Conservation (phyloP, 2,113 vertebrate species). For the Coptodon rendalli region DNA sequence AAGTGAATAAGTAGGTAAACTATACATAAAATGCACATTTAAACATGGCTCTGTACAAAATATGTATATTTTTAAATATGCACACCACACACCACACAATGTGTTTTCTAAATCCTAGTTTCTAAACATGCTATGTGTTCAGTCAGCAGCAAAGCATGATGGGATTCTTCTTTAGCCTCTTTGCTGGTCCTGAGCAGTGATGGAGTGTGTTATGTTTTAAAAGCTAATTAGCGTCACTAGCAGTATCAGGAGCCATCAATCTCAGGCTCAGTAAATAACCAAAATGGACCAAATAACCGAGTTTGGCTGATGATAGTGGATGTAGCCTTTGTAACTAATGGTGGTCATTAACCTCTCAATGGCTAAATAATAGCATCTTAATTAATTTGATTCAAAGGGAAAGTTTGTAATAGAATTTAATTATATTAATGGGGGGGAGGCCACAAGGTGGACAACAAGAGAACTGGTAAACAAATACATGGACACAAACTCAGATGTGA, state of each 20-base stretch:
- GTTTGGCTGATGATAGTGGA: constrained; percentile 94
- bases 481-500: constrained; percentile 26
- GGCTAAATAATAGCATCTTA: constrained; percentile 84
- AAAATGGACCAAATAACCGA: constrained; percentile 97
- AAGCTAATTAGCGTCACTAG: constrained; percentile 94
- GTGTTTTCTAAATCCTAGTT: constrained; percentile 69
- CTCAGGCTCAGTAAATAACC: constrained; percentile 93
- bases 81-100: neutral
- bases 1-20: neutral
- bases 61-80: neutral
- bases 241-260: constrained; percentile 92
- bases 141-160: constrained; percentile 72
- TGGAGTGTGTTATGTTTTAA: constrained; percentile 98
- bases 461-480: constrained; percentile 2
- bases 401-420: constrained; percentile 74
- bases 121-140: constrained; percentile 73
- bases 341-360: constrained; percentile 84
- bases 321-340: constrained; percentile 90
- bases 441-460: constrained; percentile 54
- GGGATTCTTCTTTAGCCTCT: constrained; percentile 78
- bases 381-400: constrained; percentile 78
- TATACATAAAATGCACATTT: neutral
- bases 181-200: constrained; percentile 85
- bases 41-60: neutral
- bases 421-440: constrained; percentile 68